Percentiles rank a stretch among this genome's conserved stretches.
Evolutionary conservation across 2,797 vertebrate species (phyloP).

Genomic region (Tapirus indicus): DNA sequence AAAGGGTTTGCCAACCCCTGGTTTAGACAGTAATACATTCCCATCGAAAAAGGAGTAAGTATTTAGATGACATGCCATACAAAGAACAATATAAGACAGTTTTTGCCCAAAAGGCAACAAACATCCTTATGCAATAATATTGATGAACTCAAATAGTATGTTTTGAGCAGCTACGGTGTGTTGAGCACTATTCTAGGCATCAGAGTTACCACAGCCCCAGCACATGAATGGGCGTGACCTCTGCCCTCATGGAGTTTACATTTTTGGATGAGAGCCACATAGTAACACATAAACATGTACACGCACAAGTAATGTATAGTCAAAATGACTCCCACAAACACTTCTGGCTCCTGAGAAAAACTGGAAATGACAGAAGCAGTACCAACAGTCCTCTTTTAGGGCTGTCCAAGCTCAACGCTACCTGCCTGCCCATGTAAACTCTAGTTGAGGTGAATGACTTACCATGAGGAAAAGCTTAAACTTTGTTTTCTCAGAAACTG

Average conservation of each 20-base stretch:
- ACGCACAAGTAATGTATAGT: not conserved
- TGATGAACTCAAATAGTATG: not conserved
- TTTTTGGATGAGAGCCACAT: not conserved
- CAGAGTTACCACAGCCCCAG: not conserved
- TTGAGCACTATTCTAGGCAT: not conserved
- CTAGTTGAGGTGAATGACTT: constrained; percentile 74
- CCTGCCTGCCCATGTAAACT: constrained; percentile 60
- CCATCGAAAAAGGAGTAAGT: not conserved
- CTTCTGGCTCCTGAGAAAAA: not conserved
- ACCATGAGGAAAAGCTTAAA: constrained; percentile 67
- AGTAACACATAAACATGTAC: not conserved
- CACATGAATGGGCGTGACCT: not conserved
- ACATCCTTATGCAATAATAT: not conserved
- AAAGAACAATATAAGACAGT: not conserved
- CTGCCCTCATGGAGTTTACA: not conserved
- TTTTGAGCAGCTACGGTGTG: not conserved
- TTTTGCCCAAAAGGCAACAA: not conserved
- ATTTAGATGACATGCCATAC: not conserved
- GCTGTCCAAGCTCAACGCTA: constrained; percentile 61
- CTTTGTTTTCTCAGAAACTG: constrained; percentile 33
- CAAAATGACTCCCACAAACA: not conserved
- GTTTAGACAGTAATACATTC: not conserved
- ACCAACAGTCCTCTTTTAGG: not conserved
- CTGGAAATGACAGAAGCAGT: not conserved
- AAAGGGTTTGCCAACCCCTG: not conserved